These are phyloP conservation scores for Cygnus atratus DNA, from an alignment of 2,113 vertebrate species.

Conservation along the genomic window DNA sequence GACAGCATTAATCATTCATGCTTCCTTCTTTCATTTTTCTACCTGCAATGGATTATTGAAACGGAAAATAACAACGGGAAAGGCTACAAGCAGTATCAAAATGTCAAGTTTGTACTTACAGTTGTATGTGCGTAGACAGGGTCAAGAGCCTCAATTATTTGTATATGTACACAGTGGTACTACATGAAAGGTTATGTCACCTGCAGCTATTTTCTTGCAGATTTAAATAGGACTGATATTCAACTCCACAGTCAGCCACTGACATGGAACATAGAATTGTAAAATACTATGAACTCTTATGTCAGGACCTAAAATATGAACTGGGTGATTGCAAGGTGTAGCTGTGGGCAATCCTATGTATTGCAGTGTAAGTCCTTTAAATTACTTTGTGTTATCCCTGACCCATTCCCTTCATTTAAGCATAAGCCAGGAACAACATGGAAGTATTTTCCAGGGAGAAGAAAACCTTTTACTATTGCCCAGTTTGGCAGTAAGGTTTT, in stretches of 20 bases:
- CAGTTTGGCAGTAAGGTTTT: background rate
- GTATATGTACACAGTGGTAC: constrained; percentile 91
- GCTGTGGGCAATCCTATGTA: constrained; percentile 75
- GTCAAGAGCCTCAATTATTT: constrained; percentile 99
- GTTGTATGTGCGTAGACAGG: constrained; percentile 92
- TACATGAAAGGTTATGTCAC: constrained; percentile 99
- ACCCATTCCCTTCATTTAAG: constrained; percentile 71
- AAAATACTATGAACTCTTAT: constrained; percentile 77
- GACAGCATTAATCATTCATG: constrained; percentile 99
- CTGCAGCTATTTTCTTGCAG: constrained; percentile 93
- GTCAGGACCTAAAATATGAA: constrained; percentile 83
- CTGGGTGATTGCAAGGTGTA: constrained; percentile 80
- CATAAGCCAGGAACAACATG: constrained; percentile 55
- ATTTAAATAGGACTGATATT: constrained; percentile 89
- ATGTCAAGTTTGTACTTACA: constrained; percentile 99
- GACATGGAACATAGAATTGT: constrained; percentile 85
- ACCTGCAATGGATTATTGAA: constrained; percentile 98
- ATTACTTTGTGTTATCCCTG: constrained; percentile 71
- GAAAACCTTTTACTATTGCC: background rate
- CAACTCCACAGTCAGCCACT: constrained; percentile 80
- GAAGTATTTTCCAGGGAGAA: background rate
- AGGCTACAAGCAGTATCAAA: constrained; percentile 96
- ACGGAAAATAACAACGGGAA: constrained; percentile 97
- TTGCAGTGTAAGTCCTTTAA: constrained; percentile 62
- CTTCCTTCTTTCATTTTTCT: constrained; percentile 91